These are phyloP conservation scores for Thunnus thynnus DNA, from an alignment of 2,113 vertebrate species.

Conservation along the genomic window DNA sequence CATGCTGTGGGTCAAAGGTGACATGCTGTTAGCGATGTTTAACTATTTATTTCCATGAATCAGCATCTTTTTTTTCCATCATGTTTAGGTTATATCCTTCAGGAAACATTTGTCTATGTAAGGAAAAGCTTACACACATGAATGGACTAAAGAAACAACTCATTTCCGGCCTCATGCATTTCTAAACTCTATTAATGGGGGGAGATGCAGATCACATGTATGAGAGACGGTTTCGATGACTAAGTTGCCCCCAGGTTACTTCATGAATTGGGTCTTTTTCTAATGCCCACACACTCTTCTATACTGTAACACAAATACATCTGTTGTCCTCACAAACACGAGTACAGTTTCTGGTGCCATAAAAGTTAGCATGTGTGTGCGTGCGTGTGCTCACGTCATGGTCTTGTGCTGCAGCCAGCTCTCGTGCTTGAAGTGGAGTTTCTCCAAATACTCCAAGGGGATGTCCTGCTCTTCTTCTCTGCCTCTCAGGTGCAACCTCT, in stretches of 20 bases:
- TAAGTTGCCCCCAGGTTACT: neutral
- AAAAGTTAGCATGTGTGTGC: neutral
- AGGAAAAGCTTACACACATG: slow-evolving; percentile 2
- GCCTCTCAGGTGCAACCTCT: slow-evolving; percentile 90
- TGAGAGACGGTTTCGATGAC: neutral
- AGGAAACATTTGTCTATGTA: neutral
- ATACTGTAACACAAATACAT: slow-evolving; percentile 1
- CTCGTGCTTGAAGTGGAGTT: slow-evolving; percentile 95
- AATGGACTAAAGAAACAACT: neutral
- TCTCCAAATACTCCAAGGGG: slow-evolving; percentile 94
- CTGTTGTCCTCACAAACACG: neutral
- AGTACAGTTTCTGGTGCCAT: neutral
- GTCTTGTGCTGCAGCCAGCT: slow-evolving; percentile 94
- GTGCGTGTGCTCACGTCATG: slow-evolving; percentile 83
- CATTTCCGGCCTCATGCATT: slow-evolving; percentile 6
- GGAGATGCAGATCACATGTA: slow-evolving; percentile 29
- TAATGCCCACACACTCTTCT: neutral
- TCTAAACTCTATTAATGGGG: neutral
- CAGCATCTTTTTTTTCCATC: neutral
- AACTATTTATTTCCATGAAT: neutral
- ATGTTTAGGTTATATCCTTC: neutral
- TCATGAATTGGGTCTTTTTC: slow-evolving; percentile 20
- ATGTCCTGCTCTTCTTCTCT: slow-evolving; percentile 94
- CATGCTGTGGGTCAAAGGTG: slow-evolving; percentile 80
- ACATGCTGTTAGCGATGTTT: neutral